Base-by-base conservation (phyloP, 2,113 vertebrate genomes). In the Ictidomys tridecemlineatus region DNA sequence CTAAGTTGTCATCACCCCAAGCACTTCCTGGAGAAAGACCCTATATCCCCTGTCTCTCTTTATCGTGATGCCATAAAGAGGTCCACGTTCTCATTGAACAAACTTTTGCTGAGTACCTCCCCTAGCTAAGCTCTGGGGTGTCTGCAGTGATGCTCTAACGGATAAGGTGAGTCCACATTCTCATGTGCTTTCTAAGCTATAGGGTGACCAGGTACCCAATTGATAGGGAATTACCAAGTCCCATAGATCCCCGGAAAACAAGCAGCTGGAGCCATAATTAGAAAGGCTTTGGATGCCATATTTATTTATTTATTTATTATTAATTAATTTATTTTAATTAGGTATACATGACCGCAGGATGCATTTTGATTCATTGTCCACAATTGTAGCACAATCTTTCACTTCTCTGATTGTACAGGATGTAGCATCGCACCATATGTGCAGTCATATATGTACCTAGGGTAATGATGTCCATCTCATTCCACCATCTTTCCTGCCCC, bases 41-140 rank as follows among this genome's bases (percentile, higher is more conserved):
- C 9, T 1, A 0, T 20, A 8, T 28, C 28, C 39, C 10, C 72
- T 12, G 2, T 17, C 26, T 88, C 12, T 58, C 61, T 72, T 77
- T 42, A 30, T 72, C 8, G 30, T 42, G 28, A 79, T 7, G 4
- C 16, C 70, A 72, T 65, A 61, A 70, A 63, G 42, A 39, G 22
- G 16, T 51, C 63, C 37, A 53, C n/a, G n/a, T 30, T 22, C 34
- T 74, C n/a, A 24, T 3, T 30, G 69, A 34, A 61, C 2, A 16
- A 30, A 24, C 20, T 37, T 51, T 70, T 12, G 9, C 67, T 4
- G 30, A 48, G 56, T 26, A 8, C 58, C 65, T 56, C 78, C n/a
- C 0, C 2, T 65, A 0, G 0, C 53, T 8, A 13, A 22, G 65
- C n/a, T 70, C 83, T 24, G 42, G 1, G 61, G 26, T 39, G 67